phyloP scores from a whole-genome alignment of 2,113 vertebrate genomes.

The Mormoops blainvillei region DNA sequence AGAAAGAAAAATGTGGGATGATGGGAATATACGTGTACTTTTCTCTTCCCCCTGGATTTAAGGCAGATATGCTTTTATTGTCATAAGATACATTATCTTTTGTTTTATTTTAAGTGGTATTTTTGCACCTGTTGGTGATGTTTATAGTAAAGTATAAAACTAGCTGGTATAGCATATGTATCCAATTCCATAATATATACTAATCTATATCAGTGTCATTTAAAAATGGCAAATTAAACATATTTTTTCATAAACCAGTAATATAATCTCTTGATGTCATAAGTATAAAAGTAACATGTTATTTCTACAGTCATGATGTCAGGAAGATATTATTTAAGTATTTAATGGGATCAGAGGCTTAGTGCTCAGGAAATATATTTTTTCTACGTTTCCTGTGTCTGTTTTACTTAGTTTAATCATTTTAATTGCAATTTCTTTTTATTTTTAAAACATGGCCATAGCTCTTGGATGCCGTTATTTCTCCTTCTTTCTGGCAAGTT shows the following conservation, averaged over 20 bases:
- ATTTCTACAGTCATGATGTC: conserved; percentile 79
- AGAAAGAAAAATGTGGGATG: conserved; percentile 35
- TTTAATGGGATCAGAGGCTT: conserved; percentile 73
- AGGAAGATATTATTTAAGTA: conserved; percentile 78
- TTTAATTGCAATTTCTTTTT: conserved; percentile 64
- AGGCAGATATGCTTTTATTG: conserved; percentile 39
- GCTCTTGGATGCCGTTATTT: neutral
- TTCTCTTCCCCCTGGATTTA: conserved; percentile 17
- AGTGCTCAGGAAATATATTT: conserved; percentile 64
- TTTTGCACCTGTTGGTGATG: conserved; percentile 71
- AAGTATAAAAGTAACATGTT: conserved; percentile 73
- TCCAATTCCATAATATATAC: conserved; percentile 64
- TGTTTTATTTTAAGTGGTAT: conserved; percentile 54
- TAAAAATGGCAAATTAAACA: conserved; percentile 72
- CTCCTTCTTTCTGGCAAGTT: conserved; percentile 41
- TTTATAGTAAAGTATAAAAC: conserved; percentile 71
- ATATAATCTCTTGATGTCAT: conserved; percentile 76
- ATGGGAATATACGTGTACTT: conserved; percentile 14
- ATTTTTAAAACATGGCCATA: conserved; percentile 8
- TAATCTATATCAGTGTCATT: conserved; percentile 60
- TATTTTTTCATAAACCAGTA: conserved; percentile 71
- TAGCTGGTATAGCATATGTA: conserved; percentile 37
- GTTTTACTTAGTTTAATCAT: conserved; percentile 65
- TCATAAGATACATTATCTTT: conserved; percentile 31
- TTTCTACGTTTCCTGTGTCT: conserved; percentile 65